phyloP scores from a whole-genome alignment of 2,113 vertebrate species.

The Eudyptes chrysolophus region DNA sequence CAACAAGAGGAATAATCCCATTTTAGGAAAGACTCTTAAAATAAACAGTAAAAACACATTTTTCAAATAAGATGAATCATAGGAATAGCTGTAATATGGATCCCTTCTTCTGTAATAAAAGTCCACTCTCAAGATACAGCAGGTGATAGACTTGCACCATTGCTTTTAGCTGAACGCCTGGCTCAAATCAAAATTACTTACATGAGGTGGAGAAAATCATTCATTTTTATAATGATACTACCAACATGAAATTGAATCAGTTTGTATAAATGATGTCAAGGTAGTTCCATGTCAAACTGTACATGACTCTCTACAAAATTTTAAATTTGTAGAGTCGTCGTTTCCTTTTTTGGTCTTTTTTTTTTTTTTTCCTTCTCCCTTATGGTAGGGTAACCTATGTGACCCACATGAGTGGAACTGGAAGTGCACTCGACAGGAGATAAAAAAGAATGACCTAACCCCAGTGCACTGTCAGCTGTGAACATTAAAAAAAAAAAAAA shows the following conservation, averaged over 20 bases:
- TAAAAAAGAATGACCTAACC: background rate
- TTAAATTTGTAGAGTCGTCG: accelerated
- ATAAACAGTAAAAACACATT: background rate
- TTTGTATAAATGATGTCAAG: background rate
- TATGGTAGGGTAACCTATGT: background rate
- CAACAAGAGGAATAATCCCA: background rate
- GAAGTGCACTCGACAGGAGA: background rate
- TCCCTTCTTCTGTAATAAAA: background rate
- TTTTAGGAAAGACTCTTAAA: background rate
- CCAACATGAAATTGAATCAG: background rate
- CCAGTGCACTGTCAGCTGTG: background rate
- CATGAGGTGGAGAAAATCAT: background rate
- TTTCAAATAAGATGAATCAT: background rate
- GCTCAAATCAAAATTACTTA: background rate
- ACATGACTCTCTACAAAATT: background rate
- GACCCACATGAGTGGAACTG: background rate
- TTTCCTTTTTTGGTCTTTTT: background rate
- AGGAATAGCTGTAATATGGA: background rate
- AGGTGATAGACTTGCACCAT: background rate
- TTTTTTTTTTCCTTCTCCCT: background rate
- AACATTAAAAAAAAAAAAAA: background rate
- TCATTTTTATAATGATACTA: background rate
- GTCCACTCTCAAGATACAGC: background rate
- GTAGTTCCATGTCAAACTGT: background rate
- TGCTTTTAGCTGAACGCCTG: background rate